Conservation (phyloP, 1,140 invertebrate species). For the Trichogramma pretiosum region DNA sequence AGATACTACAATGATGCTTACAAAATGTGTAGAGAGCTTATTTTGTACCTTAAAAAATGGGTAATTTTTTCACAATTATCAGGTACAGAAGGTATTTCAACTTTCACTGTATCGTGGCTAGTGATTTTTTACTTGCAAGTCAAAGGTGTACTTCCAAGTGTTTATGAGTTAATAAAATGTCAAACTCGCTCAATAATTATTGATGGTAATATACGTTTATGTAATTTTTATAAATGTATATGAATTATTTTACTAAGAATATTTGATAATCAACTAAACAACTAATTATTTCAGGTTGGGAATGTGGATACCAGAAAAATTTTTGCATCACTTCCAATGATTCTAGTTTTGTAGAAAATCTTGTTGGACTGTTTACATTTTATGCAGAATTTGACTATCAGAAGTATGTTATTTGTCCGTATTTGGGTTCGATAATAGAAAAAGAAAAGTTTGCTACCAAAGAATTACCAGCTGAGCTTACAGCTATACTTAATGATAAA, state of each 20-base stretch:
- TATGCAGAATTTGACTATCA: constrained; percentile 44
- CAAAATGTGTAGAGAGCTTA: constrained; percentile 25
- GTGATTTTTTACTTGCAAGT: constrained; percentile 26
- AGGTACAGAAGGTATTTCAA: constrained; percentile 10
- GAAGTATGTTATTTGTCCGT: constrained; percentile 41
- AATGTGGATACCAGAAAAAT: not conserved
- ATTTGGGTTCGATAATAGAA: constrained; percentile 29
- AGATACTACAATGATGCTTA: constrained; percentile 20
- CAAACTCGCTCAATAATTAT: constrained; percentile 9
- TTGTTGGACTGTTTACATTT: constrained; percentile 45
- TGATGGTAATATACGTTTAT: constrained; percentile 17
- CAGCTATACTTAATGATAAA: not conserved
- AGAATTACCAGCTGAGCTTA: constrained; percentile 6
- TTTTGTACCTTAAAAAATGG: constrained; percentile 46
- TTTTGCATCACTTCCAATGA: not conserved
- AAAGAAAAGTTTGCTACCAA: not conserved
- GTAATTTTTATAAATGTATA: not conserved
- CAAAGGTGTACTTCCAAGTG: constrained; percentile 20
- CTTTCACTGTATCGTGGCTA: constrained; percentile 21
- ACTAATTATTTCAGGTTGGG: not conserved
- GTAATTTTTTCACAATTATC: constrained; percentile 9
- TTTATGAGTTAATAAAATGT: constrained; percentile 20
- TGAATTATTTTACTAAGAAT: not conserved
- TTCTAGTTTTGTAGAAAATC: constrained; percentile 32
- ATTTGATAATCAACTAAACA: not conserved